phyloP scores from a whole-genome alignment of 1,140 invertebrate species.

The Drosophila auraria region DNA sequence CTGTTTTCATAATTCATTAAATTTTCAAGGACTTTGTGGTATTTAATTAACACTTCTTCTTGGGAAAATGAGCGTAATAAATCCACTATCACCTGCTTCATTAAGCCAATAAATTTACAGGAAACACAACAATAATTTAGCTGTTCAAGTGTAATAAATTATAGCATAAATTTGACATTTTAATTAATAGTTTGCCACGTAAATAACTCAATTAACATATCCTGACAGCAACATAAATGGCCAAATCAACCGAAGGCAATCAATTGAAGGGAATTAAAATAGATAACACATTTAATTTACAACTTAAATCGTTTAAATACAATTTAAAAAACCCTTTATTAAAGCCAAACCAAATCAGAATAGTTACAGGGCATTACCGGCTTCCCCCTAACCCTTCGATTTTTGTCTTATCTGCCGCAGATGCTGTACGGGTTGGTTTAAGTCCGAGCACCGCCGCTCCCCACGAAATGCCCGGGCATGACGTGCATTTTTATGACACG shows the following conservation, averaged over 20 bases:
- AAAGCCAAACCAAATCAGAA: not conserved
- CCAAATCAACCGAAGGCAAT: not conserved
- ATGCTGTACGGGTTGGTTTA: conserved; percentile 39
- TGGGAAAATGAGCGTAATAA: not conserved
- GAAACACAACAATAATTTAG: not conserved
- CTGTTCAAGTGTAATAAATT: not conserved
- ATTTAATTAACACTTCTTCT: not conserved
- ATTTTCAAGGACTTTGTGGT: not conserved
- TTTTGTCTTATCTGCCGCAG: conserved; percentile 41
- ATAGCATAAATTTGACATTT: conserved; percentile 6
- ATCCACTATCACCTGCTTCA: not conserved
- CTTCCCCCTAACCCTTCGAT: not conserved
- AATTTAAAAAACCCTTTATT: not conserved
- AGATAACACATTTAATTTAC: not conserved
- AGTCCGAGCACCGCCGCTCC: conserved; percentile 9
- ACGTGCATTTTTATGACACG: conserved; percentile 73
- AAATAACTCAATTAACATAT: not conserved
- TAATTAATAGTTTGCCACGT: conserved; percentile 8
- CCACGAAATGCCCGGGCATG: conserved; percentile 56
- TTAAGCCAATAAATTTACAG: conserved; percentile 5
- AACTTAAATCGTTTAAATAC: too few species aligned
- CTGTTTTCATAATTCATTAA: too few species aligned
- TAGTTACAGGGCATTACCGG: conserved; percentile 11
- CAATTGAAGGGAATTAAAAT: not conserved
- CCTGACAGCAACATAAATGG: not conserved